A percentile compares a stretch with the other conserved stretches of the same genome.
These are phyloP conservation scores for Spodoptera litura DNA, from an alignment of 1,140 invertebrate species.

Conservation along the genomic window DNA sequence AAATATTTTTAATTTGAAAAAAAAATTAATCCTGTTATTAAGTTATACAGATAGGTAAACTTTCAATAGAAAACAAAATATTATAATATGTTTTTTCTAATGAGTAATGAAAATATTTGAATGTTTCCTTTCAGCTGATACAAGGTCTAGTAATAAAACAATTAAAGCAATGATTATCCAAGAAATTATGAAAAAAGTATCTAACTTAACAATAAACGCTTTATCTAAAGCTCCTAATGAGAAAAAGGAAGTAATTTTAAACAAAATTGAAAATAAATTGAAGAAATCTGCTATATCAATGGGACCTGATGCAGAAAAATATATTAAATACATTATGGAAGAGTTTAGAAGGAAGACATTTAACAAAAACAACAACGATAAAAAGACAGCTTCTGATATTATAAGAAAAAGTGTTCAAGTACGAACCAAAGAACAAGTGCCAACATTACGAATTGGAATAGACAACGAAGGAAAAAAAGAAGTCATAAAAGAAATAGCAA, in stretches of 20 bases:
- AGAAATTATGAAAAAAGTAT: slow-evolving; percentile 62
- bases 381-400: background rate
- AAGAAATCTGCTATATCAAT: slow-evolving; percentile 51
- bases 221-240: slow-evolving; percentile 49
- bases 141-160: background rate
- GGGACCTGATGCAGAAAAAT: slow-evolving; percentile 54
- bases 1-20: no score
- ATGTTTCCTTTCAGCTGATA: slow-evolving; percentile 15
- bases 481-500: slow-evolving; percentile 43
- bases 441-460: background rate
- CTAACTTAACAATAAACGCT: slow-evolving; percentile 55
- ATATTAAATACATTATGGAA: slow-evolving; percentile 60
- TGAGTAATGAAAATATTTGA: background rate
- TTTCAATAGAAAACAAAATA: no score
- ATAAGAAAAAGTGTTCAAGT: background rate
- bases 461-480: slow-evolving; percentile 14
- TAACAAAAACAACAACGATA: background rate
- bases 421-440: background rate
- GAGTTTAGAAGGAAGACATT: slow-evolving; percentile 53
- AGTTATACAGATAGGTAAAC: no score
- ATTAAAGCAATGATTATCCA: slow-evolving; percentile 35
- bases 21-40: no score
- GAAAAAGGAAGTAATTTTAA: slow-evolving; percentile 53
- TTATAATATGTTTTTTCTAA: no score
- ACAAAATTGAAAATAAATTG: slow-evolving; percentile 60